A percentile compares a stretch with the other conserved stretches of the same genome.
Conservation (phyloP, 2,113 vertebrate genomes). For the Megaleporinus macrocephalus region DNA sequence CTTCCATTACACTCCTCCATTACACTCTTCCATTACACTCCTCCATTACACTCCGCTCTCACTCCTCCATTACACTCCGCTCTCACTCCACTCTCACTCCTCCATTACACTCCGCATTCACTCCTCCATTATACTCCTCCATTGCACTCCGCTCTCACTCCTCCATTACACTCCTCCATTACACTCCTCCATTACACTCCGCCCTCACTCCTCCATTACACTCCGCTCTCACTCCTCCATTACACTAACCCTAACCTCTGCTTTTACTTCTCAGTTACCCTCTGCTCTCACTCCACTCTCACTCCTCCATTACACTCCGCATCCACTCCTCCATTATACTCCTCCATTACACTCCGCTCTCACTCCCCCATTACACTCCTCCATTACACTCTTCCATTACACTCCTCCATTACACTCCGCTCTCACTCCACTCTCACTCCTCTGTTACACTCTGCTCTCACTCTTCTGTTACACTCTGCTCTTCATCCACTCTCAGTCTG, state of each 20-base stretch:
- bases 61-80: too few relatives aligned
- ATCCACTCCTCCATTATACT: neutral
- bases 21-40: neutral
- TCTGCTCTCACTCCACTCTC: neutral
- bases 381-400: too few relatives aligned
- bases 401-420: neutral
- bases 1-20: too few relatives aligned
- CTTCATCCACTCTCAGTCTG: neutral
- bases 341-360: neutral
- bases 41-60: neutral
- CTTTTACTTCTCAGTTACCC: neutral
- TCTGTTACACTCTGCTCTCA: conserved; percentile 61
- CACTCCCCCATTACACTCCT: neutral
- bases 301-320: too few relatives aligned
- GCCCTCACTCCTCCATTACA: neutral
- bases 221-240: neutral
- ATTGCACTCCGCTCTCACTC: neutral
- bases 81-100: too few relatives aligned
- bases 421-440: neutral
- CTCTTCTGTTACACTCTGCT: neutral
- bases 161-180: neutral
- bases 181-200: too few relatives aligned
- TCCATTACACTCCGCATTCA: neutral
- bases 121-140: neutral
- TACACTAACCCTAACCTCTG: too few relatives aligned